Evolutionary conservation across 1,140 invertebrate genomes (phyloP).

Genomic region (Bombus picipes): DNA sequence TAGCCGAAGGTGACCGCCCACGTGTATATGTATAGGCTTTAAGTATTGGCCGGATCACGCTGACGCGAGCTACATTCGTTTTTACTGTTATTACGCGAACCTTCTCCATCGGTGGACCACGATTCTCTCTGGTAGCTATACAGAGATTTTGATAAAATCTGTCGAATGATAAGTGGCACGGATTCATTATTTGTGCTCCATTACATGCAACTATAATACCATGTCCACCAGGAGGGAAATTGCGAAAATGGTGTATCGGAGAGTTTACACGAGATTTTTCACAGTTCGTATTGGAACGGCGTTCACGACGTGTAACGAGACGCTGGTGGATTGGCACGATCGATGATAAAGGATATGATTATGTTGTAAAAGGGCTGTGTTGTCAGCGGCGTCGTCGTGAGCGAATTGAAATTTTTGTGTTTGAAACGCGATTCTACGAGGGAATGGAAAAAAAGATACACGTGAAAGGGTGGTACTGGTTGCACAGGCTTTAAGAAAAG

Average conservation of each 20-base stretch:
- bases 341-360: conserved; percentile 33
- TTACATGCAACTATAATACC: not conserved
- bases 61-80: conserved; percentile 53
- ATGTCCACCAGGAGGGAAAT: not conserved
- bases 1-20: conserved; percentile 65
- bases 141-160: conserved; percentile 47
- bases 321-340: not conserved
- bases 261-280: not conserved
- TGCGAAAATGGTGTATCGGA: not conserved
- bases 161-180: conserved; percentile 27
- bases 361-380: not conserved
- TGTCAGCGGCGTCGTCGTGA: not conserved
- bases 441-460: too few relatives aligned
- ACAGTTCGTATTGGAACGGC: not conserved
- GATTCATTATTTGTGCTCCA: conserved; percentile 31
- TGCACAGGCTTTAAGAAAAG: conserved; percentile 33
- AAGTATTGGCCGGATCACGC: conserved; percentile 44
- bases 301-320: conserved; percentile 16
- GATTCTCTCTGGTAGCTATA: conserved; percentile 19
- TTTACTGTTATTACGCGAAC: conserved; percentile 57
- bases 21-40: conserved; percentile 20
- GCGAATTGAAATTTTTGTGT: conserved; percentile 15
- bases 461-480: not conserved
- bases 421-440: conserved; percentile 38
- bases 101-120: not conserved